Conservation (phyloP, 2,888 invertebrate species). For the Sicus ferrugineus region DNA sequence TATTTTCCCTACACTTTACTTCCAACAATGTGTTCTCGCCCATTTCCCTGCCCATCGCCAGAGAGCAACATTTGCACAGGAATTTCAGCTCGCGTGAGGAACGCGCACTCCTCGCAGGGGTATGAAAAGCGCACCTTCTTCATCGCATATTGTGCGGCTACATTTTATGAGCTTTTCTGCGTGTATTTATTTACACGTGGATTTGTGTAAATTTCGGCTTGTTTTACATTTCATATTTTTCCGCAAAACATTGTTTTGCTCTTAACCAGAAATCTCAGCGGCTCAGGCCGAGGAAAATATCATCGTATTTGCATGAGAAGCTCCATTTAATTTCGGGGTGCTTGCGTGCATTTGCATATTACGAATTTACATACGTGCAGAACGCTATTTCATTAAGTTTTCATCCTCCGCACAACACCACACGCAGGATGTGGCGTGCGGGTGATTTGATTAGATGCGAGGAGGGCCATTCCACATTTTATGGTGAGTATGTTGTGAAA, state of each 20-base stretch:
- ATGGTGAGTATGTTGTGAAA: no score
- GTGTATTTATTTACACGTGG: constrained; percentile 17
- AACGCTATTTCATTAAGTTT: constrained; percentile 13
- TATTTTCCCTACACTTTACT: neutral
- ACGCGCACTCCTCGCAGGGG: constrained; percentile 6
- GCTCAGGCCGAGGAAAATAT: neutral
- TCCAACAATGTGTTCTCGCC: neutral
- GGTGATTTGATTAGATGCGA: no score
- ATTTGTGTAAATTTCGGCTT: constrained; percentile 22
- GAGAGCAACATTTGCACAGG: no score
- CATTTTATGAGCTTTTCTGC: constrained; percentile 14
- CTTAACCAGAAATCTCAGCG: constrained; percentile 21
- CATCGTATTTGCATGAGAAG: constrained; percentile 9
- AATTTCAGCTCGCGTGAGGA: neutral
- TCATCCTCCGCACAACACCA: no score
- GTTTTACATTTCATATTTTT: constrained; percentile 19
- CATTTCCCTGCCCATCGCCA: no score
- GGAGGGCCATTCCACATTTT: no score
- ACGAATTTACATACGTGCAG: neutral
- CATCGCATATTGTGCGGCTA: constrained; percentile 20
- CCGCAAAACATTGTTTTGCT: constrained; percentile 25
- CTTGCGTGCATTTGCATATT: constrained; percentile 21
- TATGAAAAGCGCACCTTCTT: constrained; percentile 22
- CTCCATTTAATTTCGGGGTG: constrained; percentile 19
- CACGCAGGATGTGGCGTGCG: no score